Conservation (phyloP, 2,888 invertebrate species). For the Crepidodera aurea region DNA sequence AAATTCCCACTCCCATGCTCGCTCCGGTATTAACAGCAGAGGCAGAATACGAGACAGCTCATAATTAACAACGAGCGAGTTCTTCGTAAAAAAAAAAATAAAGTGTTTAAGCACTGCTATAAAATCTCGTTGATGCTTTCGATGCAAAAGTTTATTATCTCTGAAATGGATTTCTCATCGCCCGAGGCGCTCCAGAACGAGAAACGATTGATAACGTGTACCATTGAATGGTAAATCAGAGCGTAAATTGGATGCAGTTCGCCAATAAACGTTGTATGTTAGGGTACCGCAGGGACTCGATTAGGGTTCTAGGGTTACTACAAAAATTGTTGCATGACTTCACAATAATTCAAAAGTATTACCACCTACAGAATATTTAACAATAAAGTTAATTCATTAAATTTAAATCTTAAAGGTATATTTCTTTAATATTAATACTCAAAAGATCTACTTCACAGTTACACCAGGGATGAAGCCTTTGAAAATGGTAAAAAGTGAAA, state of each 20-base stretch:
- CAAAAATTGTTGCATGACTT: too few species aligned
- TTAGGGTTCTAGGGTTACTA: too few species aligned
- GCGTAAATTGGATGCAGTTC: neutral
- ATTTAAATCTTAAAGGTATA: too few species aligned
- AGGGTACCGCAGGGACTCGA: too few species aligned
- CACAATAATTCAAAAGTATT: too few species aligned
- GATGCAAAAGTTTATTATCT: slow-evolving; percentile 34
- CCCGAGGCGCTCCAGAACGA: slow-evolving; percentile 7
- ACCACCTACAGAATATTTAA: too few species aligned
- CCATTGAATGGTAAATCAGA: neutral
- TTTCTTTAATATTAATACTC: too few species aligned
- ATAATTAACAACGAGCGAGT: slow-evolving; percentile 33
- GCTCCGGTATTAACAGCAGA: slow-evolving; percentile 27
- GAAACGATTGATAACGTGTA: slow-evolving; percentile 12
- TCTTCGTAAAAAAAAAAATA: slow-evolving; percentile 29
- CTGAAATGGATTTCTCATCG: slow-evolving; percentile 21
- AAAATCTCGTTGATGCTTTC: slow-evolving; percentile 27
- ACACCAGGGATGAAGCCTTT: too few species aligned
- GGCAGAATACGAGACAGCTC: slow-evolving; percentile 35
- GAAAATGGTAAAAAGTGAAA: too few species aligned
- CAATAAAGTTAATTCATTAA: too few species aligned
- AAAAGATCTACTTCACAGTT: too few species aligned
- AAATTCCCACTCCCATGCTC: neutral
- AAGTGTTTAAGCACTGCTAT: slow-evolving; percentile 33
- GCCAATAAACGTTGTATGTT: too few species aligned